Percentiles rank a stretch among this genome's conserved stretches.
Evolutionary conservation across 2,888 invertebrate genomes (phyloP).

Genomic region (Andrena fulva): DNA sequence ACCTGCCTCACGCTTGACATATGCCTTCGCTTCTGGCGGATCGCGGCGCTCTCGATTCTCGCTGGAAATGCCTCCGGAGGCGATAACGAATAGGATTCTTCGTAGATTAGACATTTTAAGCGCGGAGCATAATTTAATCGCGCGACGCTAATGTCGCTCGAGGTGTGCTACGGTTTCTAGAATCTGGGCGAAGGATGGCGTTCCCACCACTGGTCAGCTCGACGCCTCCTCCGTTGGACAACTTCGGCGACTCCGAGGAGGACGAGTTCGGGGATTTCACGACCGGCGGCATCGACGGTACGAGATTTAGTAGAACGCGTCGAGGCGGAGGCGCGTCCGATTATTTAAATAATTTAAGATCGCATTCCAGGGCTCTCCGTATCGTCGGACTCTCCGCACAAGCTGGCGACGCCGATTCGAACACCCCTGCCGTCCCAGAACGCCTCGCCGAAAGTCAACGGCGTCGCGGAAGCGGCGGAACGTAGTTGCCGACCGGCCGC

Average conservation of each 20-base stretch:
- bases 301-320: no score
- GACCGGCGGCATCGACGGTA: conserved; percentile 82
- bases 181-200: conserved; percentile 84
- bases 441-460: conserved; percentile 79
- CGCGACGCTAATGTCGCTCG: no score
- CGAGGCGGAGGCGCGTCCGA: not conserved
- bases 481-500: conserved; percentile 27
- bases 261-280: conserved; percentile 86
- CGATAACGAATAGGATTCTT: no score
- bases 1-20: conserved; percentile 63
- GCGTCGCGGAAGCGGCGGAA: conserved; percentile 65
- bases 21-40: conserved; percentile 29
- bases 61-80: not conserved
- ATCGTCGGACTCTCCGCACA: conserved; percentile 82
- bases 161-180: not conserved
- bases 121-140: no score
- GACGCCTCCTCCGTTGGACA: conserved; percentile 89
- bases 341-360: conserved; percentile 8
- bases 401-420: conserved; percentile 76
- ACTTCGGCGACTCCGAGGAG: conserved; percentile 86
- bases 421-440: conserved; percentile 76
- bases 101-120: no score
- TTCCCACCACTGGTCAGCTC: conserved; percentile 89
- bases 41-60: not conserved
- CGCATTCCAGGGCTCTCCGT: conserved; percentile 77